A percentile compares a stretch with the other conserved stretches of the same genome.
These are phyloP conservation scores for Bombus impatiens DNA, from an alignment of 1,140 invertebrate genomes.

Conservation along the genomic window DNA sequence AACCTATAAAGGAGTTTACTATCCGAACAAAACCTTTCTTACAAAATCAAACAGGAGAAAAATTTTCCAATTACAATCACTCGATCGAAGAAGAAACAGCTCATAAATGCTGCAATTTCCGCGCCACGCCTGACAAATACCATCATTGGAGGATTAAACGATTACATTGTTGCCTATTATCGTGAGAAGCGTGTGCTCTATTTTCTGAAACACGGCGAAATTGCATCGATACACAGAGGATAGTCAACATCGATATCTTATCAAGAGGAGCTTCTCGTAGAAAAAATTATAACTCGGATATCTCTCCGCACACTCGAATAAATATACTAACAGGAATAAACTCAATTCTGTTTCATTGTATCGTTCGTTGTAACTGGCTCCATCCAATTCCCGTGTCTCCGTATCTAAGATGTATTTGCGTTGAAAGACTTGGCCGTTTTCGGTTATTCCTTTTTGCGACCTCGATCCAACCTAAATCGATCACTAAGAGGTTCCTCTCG, in stretches of 20 bases:
- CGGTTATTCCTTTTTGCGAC: background rate
- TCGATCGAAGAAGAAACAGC: background rate
- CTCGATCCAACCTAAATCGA: constrained; percentile 18
- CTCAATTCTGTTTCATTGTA: constrained; percentile 35
- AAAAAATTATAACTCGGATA: constrained; percentile 37
- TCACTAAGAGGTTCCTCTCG: background rate
- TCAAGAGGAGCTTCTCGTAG: background rate
- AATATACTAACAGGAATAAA: constrained; percentile 41
- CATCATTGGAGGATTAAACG: background rate
- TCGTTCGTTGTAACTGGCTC: constrained; percentile 3
- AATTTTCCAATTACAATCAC: background rate
- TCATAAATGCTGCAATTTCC: background rate
- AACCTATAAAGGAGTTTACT: too few relatives aligned
- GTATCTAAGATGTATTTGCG: constrained; percentile 36
- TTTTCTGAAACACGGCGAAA: background rate
- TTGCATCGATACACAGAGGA: background rate
- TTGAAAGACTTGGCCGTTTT: background rate
- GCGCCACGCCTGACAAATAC: background rate
- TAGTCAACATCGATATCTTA: background rate
- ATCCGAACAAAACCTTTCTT: background rate
- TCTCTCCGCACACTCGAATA: constrained; percentile 43
- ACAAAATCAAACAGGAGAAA: background rate
- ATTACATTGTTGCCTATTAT: background rate
- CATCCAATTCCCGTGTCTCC: constrained; percentile 40
- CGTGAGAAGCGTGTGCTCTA: background rate